Percentiles rank a stretch among this genome's conserved stretches.
These are phyloP conservation scores for Charanyca ferruginea DNA, from an alignment of 2,888 invertebrate species.

Conservation along the genomic window DNA sequence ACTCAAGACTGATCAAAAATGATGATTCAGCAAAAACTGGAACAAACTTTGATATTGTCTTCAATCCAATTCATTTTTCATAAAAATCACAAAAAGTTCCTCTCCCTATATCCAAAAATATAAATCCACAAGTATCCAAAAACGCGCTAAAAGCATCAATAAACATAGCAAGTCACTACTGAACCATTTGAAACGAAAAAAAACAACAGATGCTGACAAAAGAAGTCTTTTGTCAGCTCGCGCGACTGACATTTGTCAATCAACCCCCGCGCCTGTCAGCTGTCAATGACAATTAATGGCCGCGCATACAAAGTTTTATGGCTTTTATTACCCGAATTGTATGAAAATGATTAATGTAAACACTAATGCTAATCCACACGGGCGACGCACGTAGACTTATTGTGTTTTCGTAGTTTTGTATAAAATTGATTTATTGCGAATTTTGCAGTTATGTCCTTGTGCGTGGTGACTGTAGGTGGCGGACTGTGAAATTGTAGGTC, in stretches of 20 bases:
- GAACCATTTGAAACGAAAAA: slow-evolving; percentile 62
- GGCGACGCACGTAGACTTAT: slow-evolving; percentile 80
- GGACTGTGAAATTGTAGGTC: slow-evolving; percentile 25
- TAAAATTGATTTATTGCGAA: slow-evolving; percentile 87
- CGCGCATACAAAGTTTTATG: slow-evolving; percentile 88
- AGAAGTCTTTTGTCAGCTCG: slow-evolving; percentile 69
- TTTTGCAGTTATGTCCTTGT: slow-evolving; percentile 76
- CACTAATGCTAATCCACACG: slow-evolving; percentile 89
- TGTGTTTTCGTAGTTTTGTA: slow-evolving; percentile 83
- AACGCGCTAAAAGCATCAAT: slow-evolving; percentile 58
- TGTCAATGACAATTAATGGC: slow-evolving; percentile 91
- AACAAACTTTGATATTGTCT: not conserved
- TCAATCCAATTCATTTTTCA: not conserved
- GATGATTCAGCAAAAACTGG: slow-evolving; percentile 20
- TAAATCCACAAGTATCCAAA: slow-evolving; percentile 44
- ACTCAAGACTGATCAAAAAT: not conserved
- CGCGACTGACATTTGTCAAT: slow-evolving; percentile 89
- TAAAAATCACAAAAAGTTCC: slow-evolving; percentile 31
- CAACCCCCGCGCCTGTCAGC: slow-evolving; percentile 86
- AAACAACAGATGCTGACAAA: slow-evolving; percentile 66
- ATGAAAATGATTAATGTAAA: slow-evolving; percentile 90
- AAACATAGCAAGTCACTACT: slow-evolving; percentile 67
- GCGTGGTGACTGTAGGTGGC: slow-evolving; percentile 77
- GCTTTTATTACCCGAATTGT: slow-evolving; percentile 88
- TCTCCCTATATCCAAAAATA: slow-evolving; percentile 23